Evolutionary conservation across 1,140 invertebrate species (phyloP).

Genomic region (Augochlora pura): DNA sequence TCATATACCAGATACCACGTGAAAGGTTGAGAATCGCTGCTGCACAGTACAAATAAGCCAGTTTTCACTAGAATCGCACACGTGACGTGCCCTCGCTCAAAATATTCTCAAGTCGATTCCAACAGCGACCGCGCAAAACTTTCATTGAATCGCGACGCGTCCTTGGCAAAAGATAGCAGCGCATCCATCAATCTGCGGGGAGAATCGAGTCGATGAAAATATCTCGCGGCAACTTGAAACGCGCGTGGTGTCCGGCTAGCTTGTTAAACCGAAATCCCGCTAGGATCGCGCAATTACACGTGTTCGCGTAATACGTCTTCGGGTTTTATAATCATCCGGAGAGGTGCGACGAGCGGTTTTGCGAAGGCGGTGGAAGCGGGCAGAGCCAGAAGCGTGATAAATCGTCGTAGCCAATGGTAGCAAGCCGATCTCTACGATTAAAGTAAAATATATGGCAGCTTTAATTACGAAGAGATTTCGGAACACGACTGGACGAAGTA

Average conservation of each 20-base stretch:
- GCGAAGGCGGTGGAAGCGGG: constrained; percentile 29
- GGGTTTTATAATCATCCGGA: constrained; percentile 55
- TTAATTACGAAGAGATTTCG: constrained; percentile 75
- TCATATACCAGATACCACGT: too few species aligned
- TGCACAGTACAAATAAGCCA: too few species aligned
- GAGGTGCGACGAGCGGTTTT: constrained; percentile 28
- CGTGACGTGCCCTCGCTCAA: too few species aligned
- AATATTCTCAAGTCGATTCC: too few species aligned
- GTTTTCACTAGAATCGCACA: too few species aligned
- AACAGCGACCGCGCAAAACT: too few species aligned
- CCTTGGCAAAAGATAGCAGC: too few species aligned
- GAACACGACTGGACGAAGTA: constrained; percentile 47
- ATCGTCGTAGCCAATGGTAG: constrained; percentile 63
- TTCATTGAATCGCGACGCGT: too few species aligned
- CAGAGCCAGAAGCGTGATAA: constrained; percentile 59
- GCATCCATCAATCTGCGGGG: too few species aligned
- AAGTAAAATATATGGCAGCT: constrained; percentile 76
- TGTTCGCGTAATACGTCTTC: constrained; percentile 45
- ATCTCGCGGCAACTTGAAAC: not conserved
- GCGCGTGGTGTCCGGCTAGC: not conserved
- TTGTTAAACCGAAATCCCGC: constrained; percentile 9
- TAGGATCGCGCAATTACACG: constrained; percentile 44
- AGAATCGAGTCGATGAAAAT: too few species aligned
- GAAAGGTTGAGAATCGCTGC: too few species aligned
- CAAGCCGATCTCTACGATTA: constrained; percentile 73